phyloP scores from a whole-genome alignment of 2,888 invertebrate genomes.

The Coenonympha glycerion region DNA sequence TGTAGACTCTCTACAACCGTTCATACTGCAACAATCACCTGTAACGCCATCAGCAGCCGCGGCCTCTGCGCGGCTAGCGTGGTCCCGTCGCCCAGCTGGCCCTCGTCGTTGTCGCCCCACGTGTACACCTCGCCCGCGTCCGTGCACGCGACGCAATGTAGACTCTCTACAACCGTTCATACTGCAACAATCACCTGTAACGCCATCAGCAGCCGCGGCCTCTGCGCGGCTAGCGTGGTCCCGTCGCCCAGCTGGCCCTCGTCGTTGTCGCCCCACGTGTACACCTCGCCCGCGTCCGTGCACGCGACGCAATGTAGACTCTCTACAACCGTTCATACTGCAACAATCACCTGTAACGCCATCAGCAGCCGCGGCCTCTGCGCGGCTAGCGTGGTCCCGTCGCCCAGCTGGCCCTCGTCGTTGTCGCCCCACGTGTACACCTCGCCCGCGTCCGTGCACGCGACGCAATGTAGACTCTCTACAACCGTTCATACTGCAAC shows the following conservation, averaged over 20 bases:
- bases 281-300: constrained; percentile 94
- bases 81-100: constrained; percentile 95
- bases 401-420: too few species aligned
- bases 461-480: too few species aligned
- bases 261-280: constrained; percentile 98
- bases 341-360: neutral
- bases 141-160: constrained; percentile 96
- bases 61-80: constrained; percentile 95
- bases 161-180: constrained; percentile 75
- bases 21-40: neutral
- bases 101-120: constrained; percentile 99
- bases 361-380: too few species aligned
- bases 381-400: too few species aligned
- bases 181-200: neutral
- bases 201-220: constrained; percentile 80
- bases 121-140: constrained; percentile 96
- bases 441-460: too few species aligned
- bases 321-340: constrained; percentile 52
- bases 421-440: too few species aligned
- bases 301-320: constrained; percentile 97
- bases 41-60: constrained; percentile 66
- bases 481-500: too few species aligned
- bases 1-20: constrained; percentile 84
- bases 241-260: constrained; percentile 98
- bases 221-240: constrained; percentile 92